Percentiles rank a stretch among this genome's conserved stretches.
These are phyloP conservation scores for Rhagoletis pomonella DNA, from an alignment of 1,140 invertebrate species.

Conservation along the genomic window DNA sequence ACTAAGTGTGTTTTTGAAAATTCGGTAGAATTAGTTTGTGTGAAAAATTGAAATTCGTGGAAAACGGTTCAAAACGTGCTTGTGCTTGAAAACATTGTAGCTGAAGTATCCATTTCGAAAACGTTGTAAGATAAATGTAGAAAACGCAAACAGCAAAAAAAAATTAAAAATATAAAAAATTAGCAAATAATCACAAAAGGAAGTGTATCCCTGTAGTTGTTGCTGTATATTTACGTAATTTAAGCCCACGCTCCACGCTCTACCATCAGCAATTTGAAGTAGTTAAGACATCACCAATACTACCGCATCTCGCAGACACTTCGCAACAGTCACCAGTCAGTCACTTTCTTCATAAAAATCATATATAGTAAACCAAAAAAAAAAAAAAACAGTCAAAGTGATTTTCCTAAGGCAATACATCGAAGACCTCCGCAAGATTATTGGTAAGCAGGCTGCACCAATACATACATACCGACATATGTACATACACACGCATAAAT, in stretches of 20 bases:
- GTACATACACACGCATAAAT: too few relatives aligned
- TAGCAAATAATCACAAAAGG: background rate
- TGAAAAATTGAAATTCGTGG: background rate
- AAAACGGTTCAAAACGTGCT: background rate
- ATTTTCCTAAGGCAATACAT: slow-evolving; percentile 74
- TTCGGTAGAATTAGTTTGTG: slow-evolving; percentile 1
- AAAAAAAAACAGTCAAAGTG: slow-evolving; percentile 68
- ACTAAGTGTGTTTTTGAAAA: background rate
- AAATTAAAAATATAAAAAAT: background rate
- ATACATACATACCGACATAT: background rate
- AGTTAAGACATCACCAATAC: slow-evolving; percentile 9
- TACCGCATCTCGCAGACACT: too few relatives aligned
- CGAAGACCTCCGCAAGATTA: slow-evolving; percentile 75
- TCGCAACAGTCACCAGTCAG: slow-evolving; percentile 50
- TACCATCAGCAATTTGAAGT: background rate
- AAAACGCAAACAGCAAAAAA: background rate
- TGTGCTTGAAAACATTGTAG: background rate
- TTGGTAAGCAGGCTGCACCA: slow-evolving; percentile 68
- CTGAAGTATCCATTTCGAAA: background rate
- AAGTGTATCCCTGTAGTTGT: slow-evolving; percentile 29
- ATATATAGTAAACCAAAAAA: slow-evolving; percentile 31
- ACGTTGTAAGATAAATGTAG: slow-evolving; percentile 47
- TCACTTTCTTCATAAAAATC: slow-evolving; percentile 35
- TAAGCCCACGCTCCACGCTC: background rate
- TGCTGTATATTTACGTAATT: background rate